Evolutionary conservation across 1,140 invertebrate genomes (phyloP), one percentile per base, ranked within the genome.

Genomic region (Rhagoletis zephyria): DNA sequence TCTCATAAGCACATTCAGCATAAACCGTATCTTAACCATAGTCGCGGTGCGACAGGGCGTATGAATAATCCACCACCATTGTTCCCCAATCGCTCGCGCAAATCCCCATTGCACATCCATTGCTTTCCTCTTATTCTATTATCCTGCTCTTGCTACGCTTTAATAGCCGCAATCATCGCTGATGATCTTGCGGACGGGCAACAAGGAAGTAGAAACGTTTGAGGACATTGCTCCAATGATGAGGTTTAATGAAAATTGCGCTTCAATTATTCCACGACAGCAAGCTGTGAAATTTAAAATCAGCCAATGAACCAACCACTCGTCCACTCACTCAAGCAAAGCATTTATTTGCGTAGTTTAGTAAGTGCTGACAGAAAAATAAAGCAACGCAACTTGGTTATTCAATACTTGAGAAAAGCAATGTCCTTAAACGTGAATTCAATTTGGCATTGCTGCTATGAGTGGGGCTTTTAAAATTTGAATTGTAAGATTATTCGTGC

Each of bases 251-350:
- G 51, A 81, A 81, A 81, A 81, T 81, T 81, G 48, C 56, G 74
- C 74, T 81, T 81, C 74, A 81, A 81, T 81, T 81, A 81, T 51
- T 30, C 74, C n/a, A 81, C n/a, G 48, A 81, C n/a, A 19, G 51
- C 19, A 81, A 81, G 45, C 10, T 56, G 5, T 2, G 5, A 7
- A 5, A 10, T 56, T 56, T 56, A 2, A 42, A 81, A 81, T 81
- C 48, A 81, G n/a, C 74, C 51, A 81, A 81, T 81, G 74, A 56
- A 14, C 74, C 74, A 81, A 14, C 74, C 74, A 81, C 74, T 81
- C n/a, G 30, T 30, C 30, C 48, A 56, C 48, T 48, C 56, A 30
- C 74, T 81, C 74, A 81, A 77, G 6, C n/a, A n/a, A 16, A 12
- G 2, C 48, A 56, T 16, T 77, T 77, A 77, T 77, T 48, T 16